Conservation (phyloP, 1,140 invertebrate species). For the Melipona quadrifasciata region DNA sequence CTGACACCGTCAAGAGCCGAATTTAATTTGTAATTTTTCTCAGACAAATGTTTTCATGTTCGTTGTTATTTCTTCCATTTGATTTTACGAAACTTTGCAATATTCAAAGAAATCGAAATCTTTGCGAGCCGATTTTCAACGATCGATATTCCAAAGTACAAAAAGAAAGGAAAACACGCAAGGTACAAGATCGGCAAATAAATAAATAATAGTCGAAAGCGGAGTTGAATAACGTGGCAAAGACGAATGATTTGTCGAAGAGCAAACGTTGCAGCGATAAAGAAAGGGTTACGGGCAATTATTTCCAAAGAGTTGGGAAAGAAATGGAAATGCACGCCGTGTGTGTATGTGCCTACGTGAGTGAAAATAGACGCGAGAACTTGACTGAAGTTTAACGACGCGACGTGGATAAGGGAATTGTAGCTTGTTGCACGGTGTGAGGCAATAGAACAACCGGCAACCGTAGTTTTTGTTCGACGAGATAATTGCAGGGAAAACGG, state of each 20-base stretch:
- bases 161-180: background rate
- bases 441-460: conserved; percentile 6
- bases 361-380: conserved; percentile 3
- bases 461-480: conserved; percentile 13
- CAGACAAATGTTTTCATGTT: too few relatives aligned
- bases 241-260: background rate
- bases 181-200: background rate
- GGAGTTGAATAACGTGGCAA: background rate
- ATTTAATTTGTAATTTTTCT: too few relatives aligned
- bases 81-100: too few relatives aligned
- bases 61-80: too few relatives aligned
- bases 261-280: background rate
- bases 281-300: background rate
- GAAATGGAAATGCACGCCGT: background rate
- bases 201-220: background rate
- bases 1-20: too few relatives aligned
- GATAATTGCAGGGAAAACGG: conserved; percentile 30
- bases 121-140: background rate
- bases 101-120: too few relatives aligned
- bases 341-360: background rate
- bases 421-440: conserved; percentile 5
- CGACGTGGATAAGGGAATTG: conserved; percentile 15
- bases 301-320: background rate
- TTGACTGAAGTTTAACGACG: background rate
- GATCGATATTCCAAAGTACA: background rate